Conservation (phyloP, 2,797 vertebrate genomes). For the Gymnothorax javanicus region DNA sequence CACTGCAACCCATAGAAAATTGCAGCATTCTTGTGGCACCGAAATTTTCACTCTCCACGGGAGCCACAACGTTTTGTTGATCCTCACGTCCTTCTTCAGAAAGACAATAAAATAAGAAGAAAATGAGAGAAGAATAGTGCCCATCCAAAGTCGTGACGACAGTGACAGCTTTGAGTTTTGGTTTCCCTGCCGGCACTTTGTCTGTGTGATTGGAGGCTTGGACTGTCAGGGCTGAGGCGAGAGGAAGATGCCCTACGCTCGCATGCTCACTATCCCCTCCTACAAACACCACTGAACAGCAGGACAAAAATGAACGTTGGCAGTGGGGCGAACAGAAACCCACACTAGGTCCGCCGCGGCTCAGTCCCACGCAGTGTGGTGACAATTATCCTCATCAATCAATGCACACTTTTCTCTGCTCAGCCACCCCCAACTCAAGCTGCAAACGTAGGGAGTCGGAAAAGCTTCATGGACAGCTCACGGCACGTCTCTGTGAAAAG, state of each 20-base stretch:
- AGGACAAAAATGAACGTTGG: not conserved
- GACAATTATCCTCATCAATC: slow-evolving; percentile 52
- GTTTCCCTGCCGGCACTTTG: not conserved
- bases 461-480: not conserved
- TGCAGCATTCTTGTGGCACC: not conserved
- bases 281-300: not conserved
- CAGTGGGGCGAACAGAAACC: not conserved
- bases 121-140: not conserved
- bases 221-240: not conserved
- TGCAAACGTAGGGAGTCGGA: slow-evolving; percentile 22
- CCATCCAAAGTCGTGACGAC: not conserved
- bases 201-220: not conserved
- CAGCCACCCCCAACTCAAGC: slow-evolving; percentile 30
- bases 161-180: not conserved
- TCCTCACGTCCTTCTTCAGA: not conserved
- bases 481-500: slow-evolving; percentile 13
- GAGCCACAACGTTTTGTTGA: not conserved
- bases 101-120: not conserved
- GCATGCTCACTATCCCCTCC: not conserved
- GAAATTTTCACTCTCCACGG: not conserved
- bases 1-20: not conserved
- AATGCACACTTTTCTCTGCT: slow-evolving; percentile 32
- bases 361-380: slow-evolving; percentile 37
- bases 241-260: not conserved
- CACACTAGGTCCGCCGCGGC: not conserved